Evolutionary conservation across 2,888 invertebrate genomes (phyloP).

Genomic region (Cheilosia grossa): DNA sequence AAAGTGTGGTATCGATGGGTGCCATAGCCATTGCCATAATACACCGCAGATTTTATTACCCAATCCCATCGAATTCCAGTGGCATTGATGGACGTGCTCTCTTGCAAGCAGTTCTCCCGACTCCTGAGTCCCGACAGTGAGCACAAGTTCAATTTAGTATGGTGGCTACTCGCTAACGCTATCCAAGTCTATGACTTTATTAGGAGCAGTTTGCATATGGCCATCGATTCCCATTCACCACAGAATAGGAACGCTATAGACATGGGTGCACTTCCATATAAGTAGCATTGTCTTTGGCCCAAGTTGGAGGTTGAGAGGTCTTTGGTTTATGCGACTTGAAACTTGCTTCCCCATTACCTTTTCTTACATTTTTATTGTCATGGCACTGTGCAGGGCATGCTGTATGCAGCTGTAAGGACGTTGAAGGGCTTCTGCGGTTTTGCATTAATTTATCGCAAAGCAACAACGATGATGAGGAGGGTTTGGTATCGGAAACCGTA

Average conservation of each 20-base stretch:
- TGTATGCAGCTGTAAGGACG: constrained; percentile 36
- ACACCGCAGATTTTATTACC: constrained; percentile 43
- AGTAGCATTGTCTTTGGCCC: constrained; percentile 10
- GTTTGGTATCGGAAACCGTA: constrained; percentile 57
- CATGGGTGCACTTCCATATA: constrained; percentile 39
- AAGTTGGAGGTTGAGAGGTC: constrained; percentile 47
- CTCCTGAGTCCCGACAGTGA: no score
- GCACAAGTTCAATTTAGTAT: constrained; percentile 19
- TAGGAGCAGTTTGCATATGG: constrained; percentile 69
- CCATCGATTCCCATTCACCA: constrained; percentile 48
- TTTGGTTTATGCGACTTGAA: constrained; percentile 40
- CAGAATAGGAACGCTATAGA: constrained; percentile 32
- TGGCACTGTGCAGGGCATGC: constrained; percentile 8
- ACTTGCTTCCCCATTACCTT: constrained; percentile 38
- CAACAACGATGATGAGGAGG: constrained; percentile 42
- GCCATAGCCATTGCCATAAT: constrained; percentile 32
- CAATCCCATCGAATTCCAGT: constrained; percentile 6
- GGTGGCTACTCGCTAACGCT: constrained; percentile 15
- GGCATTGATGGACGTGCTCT: constrained; percentile 56
- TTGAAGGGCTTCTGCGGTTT: constrained; percentile 73
- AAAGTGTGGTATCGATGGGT: constrained; percentile 32
- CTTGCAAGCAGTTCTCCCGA: background rate
- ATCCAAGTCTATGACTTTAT: constrained; percentile 62
- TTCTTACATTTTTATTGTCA: constrained; percentile 36
- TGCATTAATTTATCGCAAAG: constrained; percentile 69